Evolutionary conservation across 1,140 invertebrate genomes (phyloP).

Genomic region (Archivesica marissinica): DNA sequence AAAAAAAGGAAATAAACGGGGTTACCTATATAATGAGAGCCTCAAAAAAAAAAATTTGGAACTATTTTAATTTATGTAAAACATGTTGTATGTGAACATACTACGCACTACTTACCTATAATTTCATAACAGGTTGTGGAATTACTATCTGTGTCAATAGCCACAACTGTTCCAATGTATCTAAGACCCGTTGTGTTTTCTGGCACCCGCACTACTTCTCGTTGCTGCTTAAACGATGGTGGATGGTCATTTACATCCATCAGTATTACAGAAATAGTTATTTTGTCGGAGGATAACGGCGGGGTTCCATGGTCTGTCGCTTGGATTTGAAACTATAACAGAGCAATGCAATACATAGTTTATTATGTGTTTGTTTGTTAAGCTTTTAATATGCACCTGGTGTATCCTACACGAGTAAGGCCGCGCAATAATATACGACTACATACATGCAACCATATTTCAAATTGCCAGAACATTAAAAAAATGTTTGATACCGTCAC

Average conservation of each 20-base stretch:
- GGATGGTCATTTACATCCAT: slow-evolving; percentile 47
- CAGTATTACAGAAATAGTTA: slow-evolving; percentile 1
- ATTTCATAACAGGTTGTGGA: slow-evolving; percentile 11
- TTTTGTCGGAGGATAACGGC: neutral
- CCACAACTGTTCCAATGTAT: neutral
- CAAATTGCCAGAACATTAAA: no score
- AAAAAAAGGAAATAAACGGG: no score
- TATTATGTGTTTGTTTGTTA: no score
- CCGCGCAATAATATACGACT: neutral
- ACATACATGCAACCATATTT: no score
- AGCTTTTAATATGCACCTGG: neutral
- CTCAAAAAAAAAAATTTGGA: no score
- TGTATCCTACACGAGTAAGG: neutral
- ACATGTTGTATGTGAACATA: neutral
- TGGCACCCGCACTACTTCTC: neutral
- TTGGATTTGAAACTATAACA: slow-evolving; percentile 26
- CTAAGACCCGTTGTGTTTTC: slow-evolving; percentile 16
- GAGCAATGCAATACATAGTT: neutral
- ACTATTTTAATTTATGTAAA: no score
- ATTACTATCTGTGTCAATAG: slow-evolving; percentile 11
- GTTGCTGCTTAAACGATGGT: neutral
- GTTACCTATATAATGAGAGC: no score
- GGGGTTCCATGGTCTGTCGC: slow-evolving; percentile 16
- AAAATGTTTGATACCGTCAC: no score
- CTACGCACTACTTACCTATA: neutral